A percentile compares a stretch with the other conserved stretches of the same genome.
These are phyloP conservation scores for Paracentrotus lividus DNA, from an alignment of 53 echinoderm and acorn worm species.

Conservation along the genomic window DNA sequence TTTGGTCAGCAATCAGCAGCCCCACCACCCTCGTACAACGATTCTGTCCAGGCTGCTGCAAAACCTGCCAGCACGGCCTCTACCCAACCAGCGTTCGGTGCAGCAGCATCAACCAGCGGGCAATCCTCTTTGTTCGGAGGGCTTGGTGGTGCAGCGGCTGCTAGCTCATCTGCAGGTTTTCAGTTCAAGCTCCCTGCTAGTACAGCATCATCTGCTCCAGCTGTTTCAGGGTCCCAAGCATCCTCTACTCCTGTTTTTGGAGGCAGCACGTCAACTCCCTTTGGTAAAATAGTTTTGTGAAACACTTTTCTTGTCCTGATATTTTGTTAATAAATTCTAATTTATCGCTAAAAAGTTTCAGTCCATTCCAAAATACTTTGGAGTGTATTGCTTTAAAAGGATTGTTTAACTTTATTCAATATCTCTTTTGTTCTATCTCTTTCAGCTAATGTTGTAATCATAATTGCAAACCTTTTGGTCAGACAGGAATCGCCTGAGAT, in stretches of 20 bases:
- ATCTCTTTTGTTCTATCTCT: too few species aligned
- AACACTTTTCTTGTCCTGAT: too few species aligned
- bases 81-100: conserved; percentile 31
- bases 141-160: neutral
- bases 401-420: too few species aligned
- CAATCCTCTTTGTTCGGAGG: conserved; percentile 42
- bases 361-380: too few species aligned
- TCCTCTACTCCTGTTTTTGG: conserved; percentile 27
- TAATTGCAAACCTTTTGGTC: too few species aligned
- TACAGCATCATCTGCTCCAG: neutral
- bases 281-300: conserved; percentile 16
- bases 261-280: conserved; percentile 43
- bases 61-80: neutral
- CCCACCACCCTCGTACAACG: neutral
- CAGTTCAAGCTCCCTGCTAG: conserved; percentile 56
- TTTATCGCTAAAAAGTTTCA: too few species aligned
- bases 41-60: neutral
- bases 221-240: conserved; percentile 10
- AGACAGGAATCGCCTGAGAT: too few species aligned
- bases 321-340: too few species aligned
- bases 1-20: conserved; percentile 8
- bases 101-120: neutral
- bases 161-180: conserved; percentile 38
- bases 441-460: too few species aligned
- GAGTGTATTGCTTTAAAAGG: too few species aligned